phyloP scores from a whole-genome alignment of 2,888 invertebrate genomes.

The Anthoptus insignis region DNA sequence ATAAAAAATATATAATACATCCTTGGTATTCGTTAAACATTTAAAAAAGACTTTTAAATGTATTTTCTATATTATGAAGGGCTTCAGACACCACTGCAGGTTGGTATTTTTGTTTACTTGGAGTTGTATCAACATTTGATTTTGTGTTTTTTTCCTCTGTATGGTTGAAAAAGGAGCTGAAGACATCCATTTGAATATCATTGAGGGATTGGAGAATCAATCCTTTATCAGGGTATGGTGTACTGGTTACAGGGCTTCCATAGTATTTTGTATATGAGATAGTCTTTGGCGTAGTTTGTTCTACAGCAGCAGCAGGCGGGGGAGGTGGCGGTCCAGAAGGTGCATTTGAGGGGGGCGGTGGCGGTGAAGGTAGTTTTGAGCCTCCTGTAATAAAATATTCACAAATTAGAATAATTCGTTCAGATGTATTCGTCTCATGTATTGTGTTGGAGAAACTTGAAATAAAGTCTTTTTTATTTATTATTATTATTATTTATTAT shows the following conservation, averaged over 20 bases:
- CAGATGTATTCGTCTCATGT: too few relatives aligned
- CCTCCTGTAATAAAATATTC: slow-evolving; percentile 63
- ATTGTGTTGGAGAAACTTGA: too few relatives aligned
- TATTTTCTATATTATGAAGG: slow-evolving; percentile 75
- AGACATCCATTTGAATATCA: slow-evolving; percentile 83
- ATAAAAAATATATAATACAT: slow-evolving; percentile 45
- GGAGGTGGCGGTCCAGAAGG: slow-evolving; percentile 41
- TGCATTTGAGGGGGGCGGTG: slow-evolving; percentile 50
- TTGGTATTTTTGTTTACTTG: slow-evolving; percentile 58
- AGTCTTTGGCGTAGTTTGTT: slow-evolving; percentile 49
- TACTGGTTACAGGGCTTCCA: slow-evolving; percentile 51
- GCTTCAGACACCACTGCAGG: slow-evolving; percentile 71
- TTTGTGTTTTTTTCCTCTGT: slow-evolving; percentile 49
- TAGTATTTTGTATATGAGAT: slow-evolving; percentile 50
- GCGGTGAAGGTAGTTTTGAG: slow-evolving; percentile 56
- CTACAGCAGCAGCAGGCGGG: slow-evolving; percentile 49
- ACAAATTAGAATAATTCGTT: too few relatives aligned
- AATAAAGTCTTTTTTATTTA: too few relatives aligned
- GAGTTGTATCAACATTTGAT: slow-evolving; percentile 54
- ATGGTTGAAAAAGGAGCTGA: slow-evolving; percentile 72
- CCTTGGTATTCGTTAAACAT: slow-evolving; percentile 27
- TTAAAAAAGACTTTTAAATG: slow-evolving; percentile 81
- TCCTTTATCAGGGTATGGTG: slow-evolving; percentile 79
- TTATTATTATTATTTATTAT: too few relatives aligned
- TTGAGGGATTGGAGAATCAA: slow-evolving; percentile 79